Conservation (phyloP, 2,113 vertebrate genomes). For the Pavo muticus region DNA sequence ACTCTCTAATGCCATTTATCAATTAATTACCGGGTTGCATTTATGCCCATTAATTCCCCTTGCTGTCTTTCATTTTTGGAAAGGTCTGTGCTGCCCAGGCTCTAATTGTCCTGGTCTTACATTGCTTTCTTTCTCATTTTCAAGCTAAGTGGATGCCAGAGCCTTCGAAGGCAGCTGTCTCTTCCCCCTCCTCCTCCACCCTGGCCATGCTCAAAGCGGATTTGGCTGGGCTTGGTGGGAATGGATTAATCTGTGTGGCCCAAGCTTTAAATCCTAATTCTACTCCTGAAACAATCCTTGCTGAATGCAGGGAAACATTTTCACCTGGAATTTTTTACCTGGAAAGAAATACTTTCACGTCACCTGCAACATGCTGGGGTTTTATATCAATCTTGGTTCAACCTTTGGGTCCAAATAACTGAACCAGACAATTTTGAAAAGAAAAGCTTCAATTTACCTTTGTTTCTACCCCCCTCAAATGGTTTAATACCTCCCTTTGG, state of each 20-base stretch:
- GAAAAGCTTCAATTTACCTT: constrained; percentile 44
- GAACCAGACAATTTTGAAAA: constrained; percentile 18
- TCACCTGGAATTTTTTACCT: not conserved
- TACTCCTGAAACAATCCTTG: not conserved
- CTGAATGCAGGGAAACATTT: constrained; percentile 16
- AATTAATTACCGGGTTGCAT: constrained; percentile 71
- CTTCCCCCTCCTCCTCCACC: not conserved
- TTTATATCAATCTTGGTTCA: not conserved
- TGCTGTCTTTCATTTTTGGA: constrained; percentile 37
- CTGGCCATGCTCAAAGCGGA: not conserved
- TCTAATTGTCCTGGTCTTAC: constrained; percentile 15
- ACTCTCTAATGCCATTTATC: constrained; percentile 68
- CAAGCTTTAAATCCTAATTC: constrained; percentile 21
- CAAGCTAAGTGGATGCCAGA: constrained; percentile 3
- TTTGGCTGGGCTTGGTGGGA: not conserved
- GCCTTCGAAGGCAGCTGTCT: not conserved
- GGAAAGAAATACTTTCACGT: not conserved
- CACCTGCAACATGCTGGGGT: constrained; percentile 15
- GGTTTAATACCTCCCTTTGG: constrained; percentile 3
- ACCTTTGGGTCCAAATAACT: not conserved
- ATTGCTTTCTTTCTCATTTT: constrained; percentile 10
- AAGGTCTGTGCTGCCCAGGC: constrained; percentile 25
- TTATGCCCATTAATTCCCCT: constrained; percentile 61
- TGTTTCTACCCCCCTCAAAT: not conserved
- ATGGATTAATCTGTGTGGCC: not conserved